Evolutionary conservation across 1,140 invertebrate species (phyloP), one percentile per base, ranked within the genome.

Genomic region (Drosophila burlai): DNA sequence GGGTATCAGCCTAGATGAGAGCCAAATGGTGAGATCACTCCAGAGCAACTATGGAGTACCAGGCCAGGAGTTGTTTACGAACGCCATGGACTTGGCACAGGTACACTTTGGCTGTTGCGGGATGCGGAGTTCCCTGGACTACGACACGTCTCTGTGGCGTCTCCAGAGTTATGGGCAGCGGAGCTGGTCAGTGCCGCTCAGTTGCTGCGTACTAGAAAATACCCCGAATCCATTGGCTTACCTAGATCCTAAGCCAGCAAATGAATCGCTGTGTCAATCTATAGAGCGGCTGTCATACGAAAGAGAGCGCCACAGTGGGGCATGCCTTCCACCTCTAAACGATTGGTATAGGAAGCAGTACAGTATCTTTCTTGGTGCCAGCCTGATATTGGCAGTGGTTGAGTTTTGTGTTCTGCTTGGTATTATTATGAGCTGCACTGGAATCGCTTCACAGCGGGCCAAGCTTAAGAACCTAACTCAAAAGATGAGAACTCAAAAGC

Each of bases 61-160:
- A 26, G 96, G 95, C 2, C 93, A 94, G 54, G 94, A 95, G 75
- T 87, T 93, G 83, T 97, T 97, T 80, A 97, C 97, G 6, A 96
- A 96, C 58, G 96, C 97, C 16, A 94, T 97, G 36, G 97, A 97
- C 93, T 94, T 96, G 67, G 96, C 95, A 0, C 96, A 97, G 92
- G 95, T 95, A 16, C 91, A 97, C 95, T 96, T 97, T 83, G 94
- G 96, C 64, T 98, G 97, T 85, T 98, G 97, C 92, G 97, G 97
- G 11, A 96, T 97, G 83, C 95, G 95, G 34, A 95, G 95, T 73
- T 95, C 96, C 4, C 94, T 94, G 50, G 97, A 98, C 94, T 98
- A 97, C 93, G 96, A 96, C 72, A 96, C 96, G 62, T 97, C 97
- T 2, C 93, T 95, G 82, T 98, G 97, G 97, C 94, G 96, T 63